Evolutionary conservation across 2,113 vertebrate species (phyloP).

Genomic region (Hypocryptadius cinnamomeus): DNA sequence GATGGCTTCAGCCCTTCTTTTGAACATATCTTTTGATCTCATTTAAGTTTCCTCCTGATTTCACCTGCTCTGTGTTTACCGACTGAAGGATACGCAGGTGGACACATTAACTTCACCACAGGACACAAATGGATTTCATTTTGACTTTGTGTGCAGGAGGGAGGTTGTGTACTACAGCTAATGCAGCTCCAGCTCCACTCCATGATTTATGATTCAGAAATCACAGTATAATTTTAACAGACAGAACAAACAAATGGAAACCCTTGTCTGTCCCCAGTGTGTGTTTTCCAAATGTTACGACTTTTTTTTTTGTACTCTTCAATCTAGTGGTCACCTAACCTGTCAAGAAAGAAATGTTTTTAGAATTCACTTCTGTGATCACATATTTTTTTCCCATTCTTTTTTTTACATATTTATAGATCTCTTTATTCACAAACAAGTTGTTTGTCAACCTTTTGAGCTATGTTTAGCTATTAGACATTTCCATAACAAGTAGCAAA

Average conservation of each 20-base stretch:
- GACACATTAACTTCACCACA: conserved; percentile 38
- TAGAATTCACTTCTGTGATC: neutral
- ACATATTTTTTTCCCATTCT: neutral
- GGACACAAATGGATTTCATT: neutral
- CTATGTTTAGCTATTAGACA: neutral
- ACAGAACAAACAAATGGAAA: conserved; percentile 27
- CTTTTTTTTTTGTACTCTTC: conserved; percentile 28
- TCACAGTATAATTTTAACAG: conserved; percentile 37
- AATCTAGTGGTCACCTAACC: conserved; percentile 37
- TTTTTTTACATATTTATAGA: neutral
- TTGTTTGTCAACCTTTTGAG: neutral
- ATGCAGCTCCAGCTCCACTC: conserved; percentile 40
- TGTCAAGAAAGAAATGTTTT: neutral
- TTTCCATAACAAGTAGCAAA: neutral
- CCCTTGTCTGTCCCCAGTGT: neutral
- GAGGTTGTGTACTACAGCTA: conserved; percentile 20
- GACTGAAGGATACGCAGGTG: conserved; percentile 59
- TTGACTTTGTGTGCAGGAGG: conserved; percentile 30
- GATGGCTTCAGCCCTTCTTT: conserved; percentile 69
- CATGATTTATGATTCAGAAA: conserved; percentile 56
- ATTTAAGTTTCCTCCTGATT: conserved; percentile 70
- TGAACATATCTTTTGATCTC: conserved; percentile 72
- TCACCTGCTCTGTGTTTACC: conserved; percentile 72
- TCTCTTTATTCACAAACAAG: neutral
- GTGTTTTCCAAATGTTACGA: conserved; percentile 26